Evolutionary conservation across 2,113 vertebrate genomes (phyloP).

Genomic region (Eptesicus fuscus): DNA sequence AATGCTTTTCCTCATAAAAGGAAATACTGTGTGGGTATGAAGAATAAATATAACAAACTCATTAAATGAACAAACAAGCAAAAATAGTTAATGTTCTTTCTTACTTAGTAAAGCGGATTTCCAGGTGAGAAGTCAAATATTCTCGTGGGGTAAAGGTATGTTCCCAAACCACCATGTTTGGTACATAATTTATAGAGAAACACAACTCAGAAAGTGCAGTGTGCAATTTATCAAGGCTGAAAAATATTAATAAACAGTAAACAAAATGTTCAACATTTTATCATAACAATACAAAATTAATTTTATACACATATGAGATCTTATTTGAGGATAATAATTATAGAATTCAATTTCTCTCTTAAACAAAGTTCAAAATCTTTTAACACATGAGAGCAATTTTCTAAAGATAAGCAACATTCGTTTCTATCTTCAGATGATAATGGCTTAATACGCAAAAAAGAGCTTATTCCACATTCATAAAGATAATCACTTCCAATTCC

Average conservation of each 20-base stretch:
- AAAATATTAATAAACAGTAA: slow-evolving; percentile 56
- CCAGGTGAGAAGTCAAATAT: slow-evolving; percentile 98
- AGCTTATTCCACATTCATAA: not conserved
- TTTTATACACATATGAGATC: not conserved
- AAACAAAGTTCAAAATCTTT: slow-evolving; percentile 40
- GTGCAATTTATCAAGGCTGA: slow-evolving; percentile 98
- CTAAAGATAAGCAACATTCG: not conserved
- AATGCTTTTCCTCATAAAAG: not conserved
- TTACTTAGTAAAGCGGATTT: slow-evolving; percentile 99
- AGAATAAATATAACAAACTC: slow-evolving; percentile 31
- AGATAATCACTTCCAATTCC: not conserved
- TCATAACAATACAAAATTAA: slow-evolving; percentile 23
- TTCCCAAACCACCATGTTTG: slow-evolving; percentile 98
- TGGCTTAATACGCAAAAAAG: not conserved
- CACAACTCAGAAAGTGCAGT: slow-evolving; percentile 99
- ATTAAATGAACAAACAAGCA: slow-evolving; percentile 26
- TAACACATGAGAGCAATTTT: not conserved
- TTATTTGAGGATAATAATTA: not conserved
- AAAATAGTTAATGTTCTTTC: slow-evolving; percentile 47
- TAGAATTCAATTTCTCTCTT: slow-evolving; percentile 20
- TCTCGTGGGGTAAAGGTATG: slow-evolving; percentile 98
- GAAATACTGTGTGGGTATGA: not conserved
- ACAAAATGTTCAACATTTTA: slow-evolving; percentile 13
- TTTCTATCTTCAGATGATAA: not conserved
- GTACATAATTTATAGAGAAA: slow-evolving; percentile 99